A percentile compares a stretch with the other conserved stretches of the same genome.
Conservation (phyloP, 2,113 vertebrate genomes). For the Fukomys damarensis region DNA sequence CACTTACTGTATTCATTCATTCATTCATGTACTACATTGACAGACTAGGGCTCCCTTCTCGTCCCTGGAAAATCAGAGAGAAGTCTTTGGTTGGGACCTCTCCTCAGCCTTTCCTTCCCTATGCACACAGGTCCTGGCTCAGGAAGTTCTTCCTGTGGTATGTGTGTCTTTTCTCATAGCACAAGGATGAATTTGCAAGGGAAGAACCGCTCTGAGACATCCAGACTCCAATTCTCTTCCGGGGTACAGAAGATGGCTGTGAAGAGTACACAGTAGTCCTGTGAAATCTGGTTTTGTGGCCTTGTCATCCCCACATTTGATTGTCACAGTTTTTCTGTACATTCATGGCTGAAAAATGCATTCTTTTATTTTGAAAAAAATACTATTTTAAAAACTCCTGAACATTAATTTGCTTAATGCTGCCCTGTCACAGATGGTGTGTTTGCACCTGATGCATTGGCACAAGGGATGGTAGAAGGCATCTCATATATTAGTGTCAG, state of each 20-base stretch:
- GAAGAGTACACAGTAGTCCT: not conserved
- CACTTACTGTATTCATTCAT: not conserved
- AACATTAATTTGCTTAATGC: constrained; percentile 86
- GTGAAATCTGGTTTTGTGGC: constrained; percentile 30
- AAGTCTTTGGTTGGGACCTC: too few relatives aligned
- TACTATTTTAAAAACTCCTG: constrained; percentile 70
- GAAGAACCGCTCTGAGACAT: not conserved
- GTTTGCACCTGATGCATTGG: constrained; percentile 81
- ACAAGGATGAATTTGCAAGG: not conserved
- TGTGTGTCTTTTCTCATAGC: not conserved
- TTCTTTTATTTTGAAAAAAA: constrained; percentile 64
- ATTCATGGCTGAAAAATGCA: constrained; percentile 70
- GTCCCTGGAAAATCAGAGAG: not conserved
- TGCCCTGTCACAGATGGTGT: constrained; percentile 74
- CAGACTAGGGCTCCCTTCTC: not conserved
- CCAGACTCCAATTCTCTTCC: not conserved
- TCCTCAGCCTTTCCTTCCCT: not conserved
- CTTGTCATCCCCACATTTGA: constrained; percentile 35
- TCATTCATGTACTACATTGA: not conserved
- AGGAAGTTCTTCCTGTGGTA: not conserved
- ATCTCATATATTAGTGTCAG: constrained; percentile 84
- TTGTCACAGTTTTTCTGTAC: constrained; percentile 80
- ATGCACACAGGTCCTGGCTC: not conserved
- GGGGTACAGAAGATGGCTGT: constrained; percentile 14
- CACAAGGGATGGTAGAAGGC: constrained; percentile 74